Evolutionary conservation across 2,888 invertebrate species (phyloP).

Genomic region (Elaeidobius kamerunicus): DNA sequence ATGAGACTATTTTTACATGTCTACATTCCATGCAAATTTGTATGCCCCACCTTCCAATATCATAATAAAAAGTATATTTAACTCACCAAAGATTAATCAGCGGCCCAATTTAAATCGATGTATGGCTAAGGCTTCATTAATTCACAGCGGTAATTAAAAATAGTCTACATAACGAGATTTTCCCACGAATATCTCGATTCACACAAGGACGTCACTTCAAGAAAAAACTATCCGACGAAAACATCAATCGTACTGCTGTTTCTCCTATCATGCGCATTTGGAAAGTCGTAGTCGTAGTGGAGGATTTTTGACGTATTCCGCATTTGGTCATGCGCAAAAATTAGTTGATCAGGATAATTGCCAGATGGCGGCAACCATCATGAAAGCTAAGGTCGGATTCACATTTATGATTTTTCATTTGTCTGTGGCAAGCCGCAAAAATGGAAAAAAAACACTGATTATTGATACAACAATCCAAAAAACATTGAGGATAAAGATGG

Average conservation of each 20-base stretch:
- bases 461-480: too few species aligned
- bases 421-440: neutral
- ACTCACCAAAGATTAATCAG: slow-evolving; percentile 21
- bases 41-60: slow-evolving; percentile 15
- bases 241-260: slow-evolving; percentile 11
- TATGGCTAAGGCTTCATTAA: slow-evolving; percentile 19
- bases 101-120: slow-evolving; percentile 18
- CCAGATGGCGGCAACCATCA: too few species aligned
- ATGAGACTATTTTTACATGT: slow-evolving; percentile 9
- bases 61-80: slow-evolving; percentile 4
- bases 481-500: too few species aligned
- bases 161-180: slow-evolving; percentile 22
- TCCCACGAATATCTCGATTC: slow-evolving; percentile 21
- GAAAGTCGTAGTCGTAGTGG: neutral
- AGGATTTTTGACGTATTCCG: too few species aligned
- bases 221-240: slow-evolving; percentile 23
- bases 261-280: neutral
- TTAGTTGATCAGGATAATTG: too few species aligned
- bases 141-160: slow-evolving; percentile 16
- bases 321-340: too few species aligned
- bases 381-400: too few species aligned
- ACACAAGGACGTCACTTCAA: slow-evolving; percentile 25
- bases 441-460: too few species aligned
- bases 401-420: too few species aligned
- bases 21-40: slow-evolving; percentile 11